Evolutionary conservation across 2,113 vertebrate genomes (phyloP).

Genomic region (Ailuropoda melanoleuca): DNA sequence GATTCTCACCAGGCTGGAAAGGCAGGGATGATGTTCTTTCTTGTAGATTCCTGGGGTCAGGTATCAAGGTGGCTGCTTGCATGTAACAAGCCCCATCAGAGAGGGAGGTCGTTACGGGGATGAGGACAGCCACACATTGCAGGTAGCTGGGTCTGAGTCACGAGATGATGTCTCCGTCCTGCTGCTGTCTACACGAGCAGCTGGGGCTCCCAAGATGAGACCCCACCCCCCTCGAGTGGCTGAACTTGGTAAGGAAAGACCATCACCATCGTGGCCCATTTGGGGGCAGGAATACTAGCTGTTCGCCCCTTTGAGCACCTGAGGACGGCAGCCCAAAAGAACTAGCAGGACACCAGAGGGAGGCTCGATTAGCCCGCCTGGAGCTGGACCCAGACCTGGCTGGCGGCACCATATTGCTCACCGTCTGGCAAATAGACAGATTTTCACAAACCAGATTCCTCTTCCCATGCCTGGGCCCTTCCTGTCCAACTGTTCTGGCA

Average conservation of each 20-base stretch:
- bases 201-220: rapidly evolving
- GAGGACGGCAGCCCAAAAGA: background rate
- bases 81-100: background rate
- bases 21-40: background rate
- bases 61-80: background rate
- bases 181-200: rapidly evolving
- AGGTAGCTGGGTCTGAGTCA: background rate
- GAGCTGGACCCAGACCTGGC: constrained; percentile 50
- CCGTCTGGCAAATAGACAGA: constrained; percentile 67
- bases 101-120: rapidly evolving
- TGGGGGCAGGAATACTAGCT: background rate
- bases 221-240: rapidly evolving
- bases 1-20: background rate
- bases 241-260: rapidly evolving
- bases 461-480: constrained; percentile 55
- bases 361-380: background rate
- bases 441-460: constrained; percentile 65
- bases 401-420: constrained; percentile 37
- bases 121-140: background rate
- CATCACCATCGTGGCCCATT: rapidly evolving
- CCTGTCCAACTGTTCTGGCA: constrained; percentile 76
- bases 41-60: rapidly evolving
- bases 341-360: background rate
- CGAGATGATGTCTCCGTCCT: background rate
- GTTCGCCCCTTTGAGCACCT: rapidly evolving